These are phyloP conservation scores for Luperina nickerlii DNA, from an alignment of 2,888 invertebrate genomes.

Conservation along the genomic window DNA sequence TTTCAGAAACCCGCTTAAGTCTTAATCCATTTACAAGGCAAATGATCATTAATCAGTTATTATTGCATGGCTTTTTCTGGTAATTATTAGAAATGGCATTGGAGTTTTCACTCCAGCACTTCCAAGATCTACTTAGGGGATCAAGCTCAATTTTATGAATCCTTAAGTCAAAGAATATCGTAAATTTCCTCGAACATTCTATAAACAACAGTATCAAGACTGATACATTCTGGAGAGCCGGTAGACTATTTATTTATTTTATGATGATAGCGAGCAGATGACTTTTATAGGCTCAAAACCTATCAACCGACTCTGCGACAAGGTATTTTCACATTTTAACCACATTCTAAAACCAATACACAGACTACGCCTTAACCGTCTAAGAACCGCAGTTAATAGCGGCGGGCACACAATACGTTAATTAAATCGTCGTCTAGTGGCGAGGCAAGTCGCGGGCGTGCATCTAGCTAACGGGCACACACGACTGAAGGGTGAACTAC, in stretches of 20 bases:
- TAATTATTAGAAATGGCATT: neutral
- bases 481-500: constrained; percentile 63
- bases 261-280: neutral
- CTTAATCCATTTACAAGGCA: neutral
- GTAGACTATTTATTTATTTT: neutral
- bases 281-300: neutral
- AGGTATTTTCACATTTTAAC: neutral
- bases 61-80: neutral
- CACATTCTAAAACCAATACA: constrained; percentile 1
- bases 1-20: neutral
- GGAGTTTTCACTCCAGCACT: neutral
- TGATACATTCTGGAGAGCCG: neutral
- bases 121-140: neutral
- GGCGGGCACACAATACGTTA: constrained; percentile 87
- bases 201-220: neutral
- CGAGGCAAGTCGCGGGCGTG: constrained; percentile 80
- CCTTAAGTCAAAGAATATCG: neutral
- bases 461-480: constrained; percentile 85
- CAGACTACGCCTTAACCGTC: constrained; percentile 58
- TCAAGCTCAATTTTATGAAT: neutral
- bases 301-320: neutral
- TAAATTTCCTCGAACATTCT: neutral
- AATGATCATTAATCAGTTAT: neutral
- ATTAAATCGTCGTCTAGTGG: constrained; percentile 87
- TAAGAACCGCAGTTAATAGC: constrained; percentile 81